A percentile compares a stretch with the other conserved stretches of the same genome.
phyloP scores from a whole-genome alignment of 2,888 invertebrate species.

The Nomada ferruginata region DNA sequence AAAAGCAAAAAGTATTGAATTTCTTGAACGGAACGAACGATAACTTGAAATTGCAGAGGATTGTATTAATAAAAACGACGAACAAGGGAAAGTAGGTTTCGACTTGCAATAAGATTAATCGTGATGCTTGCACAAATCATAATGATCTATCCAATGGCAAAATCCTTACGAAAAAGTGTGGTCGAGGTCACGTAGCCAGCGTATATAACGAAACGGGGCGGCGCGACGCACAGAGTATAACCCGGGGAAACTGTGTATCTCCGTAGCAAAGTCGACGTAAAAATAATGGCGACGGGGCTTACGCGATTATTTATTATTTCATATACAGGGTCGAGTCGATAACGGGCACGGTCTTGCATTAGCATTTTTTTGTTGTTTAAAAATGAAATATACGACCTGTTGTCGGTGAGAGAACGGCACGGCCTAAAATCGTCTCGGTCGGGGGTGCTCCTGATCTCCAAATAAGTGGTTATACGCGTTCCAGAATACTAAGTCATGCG shows the following conservation, averaged over 20 bases:
- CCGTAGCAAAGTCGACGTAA: constrained; percentile 76
- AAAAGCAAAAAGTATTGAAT: background rate
- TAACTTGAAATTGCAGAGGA: too few species aligned
- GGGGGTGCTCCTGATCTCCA: constrained; percentile 81
- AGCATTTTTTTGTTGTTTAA: constrained; percentile 85
- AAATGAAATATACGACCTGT: constrained; percentile 83
- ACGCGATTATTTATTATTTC: constrained; percentile 82
- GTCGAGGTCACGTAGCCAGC: constrained; percentile 68
- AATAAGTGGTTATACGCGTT: constrained; percentile 83
- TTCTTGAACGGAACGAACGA: too few species aligned
- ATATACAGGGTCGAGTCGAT: constrained; percentile 78
- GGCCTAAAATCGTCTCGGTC: constrained; percentile 72
- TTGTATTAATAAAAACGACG: too few species aligned
- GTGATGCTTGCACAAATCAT: constrained; percentile 38
- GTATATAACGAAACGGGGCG: constrained; percentile 69
- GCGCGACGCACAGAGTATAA: constrained; percentile 59
- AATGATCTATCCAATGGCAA: constrained; percentile 57
- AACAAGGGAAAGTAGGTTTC: background rate
- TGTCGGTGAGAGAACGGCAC: constrained; percentile 74
- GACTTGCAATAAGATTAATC: constrained; percentile 6
- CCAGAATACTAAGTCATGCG: constrained; percentile 81
- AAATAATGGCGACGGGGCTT: constrained; percentile 78
- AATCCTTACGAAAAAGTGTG: constrained; percentile 33
- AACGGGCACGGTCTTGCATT: constrained; percentile 79
- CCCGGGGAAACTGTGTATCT: constrained; percentile 72